These are phyloP conservation scores for Salvelinus sp. DNA, from an alignment of 2,113 vertebrate genomes.

Conservation along the genomic window DNA sequence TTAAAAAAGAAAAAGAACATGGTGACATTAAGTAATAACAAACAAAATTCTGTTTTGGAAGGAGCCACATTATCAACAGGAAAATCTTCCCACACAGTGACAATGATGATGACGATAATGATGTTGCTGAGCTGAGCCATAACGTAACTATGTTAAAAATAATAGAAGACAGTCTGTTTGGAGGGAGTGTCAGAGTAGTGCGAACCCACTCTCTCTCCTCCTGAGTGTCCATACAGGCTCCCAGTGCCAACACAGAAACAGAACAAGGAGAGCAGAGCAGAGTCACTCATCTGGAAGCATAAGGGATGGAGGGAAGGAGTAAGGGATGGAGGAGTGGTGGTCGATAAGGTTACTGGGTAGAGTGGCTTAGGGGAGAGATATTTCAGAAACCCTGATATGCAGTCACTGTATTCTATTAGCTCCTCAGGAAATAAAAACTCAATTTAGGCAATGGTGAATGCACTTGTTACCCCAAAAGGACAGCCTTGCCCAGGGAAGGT, in stretches of 20 bases:
- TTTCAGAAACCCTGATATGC: background rate
- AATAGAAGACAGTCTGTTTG: slow-evolving; percentile 57
- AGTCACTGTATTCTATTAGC: background rate
- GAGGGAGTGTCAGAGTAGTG: slow-evolving; percentile 28
- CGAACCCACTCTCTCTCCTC: slow-evolving; percentile 19
- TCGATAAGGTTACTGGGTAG: no score
- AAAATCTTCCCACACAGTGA: slow-evolving; percentile 34
- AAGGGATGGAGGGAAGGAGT: background rate
- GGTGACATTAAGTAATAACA: slow-evolving; percentile 7
- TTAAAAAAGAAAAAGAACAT: background rate
- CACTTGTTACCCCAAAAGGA: no score
- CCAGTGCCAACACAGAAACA: slow-evolving; percentile 17
- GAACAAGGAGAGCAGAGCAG: slow-evolving; percentile 5
- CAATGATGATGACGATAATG: slow-evolving; percentile 9
- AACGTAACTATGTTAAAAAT: slow-evolving; percentile 50
- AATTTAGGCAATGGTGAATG: background rate
- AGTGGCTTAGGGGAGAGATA: background rate
- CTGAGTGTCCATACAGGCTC: slow-evolving; percentile 29
- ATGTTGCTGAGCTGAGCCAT: background rate
- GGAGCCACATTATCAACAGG: slow-evolving; percentile 15
- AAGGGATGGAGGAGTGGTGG: slow-evolving; percentile 10
- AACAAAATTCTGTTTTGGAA: slow-evolving; percentile 6
- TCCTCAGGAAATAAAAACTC: background rate
- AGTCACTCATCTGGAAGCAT: slow-evolving; percentile 36
- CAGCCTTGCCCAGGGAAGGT: no score